Evolutionary conservation across 2,113 vertebrate genomes (phyloP), one percentile per base, ranked within the genome.

Genomic region (Quiscalus mexicanus): DNA sequence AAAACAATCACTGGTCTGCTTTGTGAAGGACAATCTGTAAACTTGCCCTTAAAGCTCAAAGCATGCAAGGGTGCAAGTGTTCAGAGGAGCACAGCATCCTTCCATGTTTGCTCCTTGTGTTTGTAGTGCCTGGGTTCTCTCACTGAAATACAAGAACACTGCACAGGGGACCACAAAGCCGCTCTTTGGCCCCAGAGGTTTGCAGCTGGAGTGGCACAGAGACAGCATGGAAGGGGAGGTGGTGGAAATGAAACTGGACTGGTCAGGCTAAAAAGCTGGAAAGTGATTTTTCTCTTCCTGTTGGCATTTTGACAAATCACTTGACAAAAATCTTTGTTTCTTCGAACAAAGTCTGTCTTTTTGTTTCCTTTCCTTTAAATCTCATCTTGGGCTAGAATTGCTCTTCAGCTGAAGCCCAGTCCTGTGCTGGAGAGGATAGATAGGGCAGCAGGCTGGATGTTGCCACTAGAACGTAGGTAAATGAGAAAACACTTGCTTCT

Each of bases 401-500:
- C 85, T 88, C 56, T 86, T 94, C 71, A 44, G 55, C 71, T 88
- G 95, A 67, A 71, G 25, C 1, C 4, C 68, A 27, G 28, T 63
- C 68, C 60, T 80, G 64, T 55, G 64, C 75, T 73, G 73, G 31
- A 53, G 65, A 65, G 84, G 53, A 91, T 4, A 86, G 93, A 84
- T 39, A 92, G 67, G 60, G 65, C 50, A 83, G 71, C 31, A 37
- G 79, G 53, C 80, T 78, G 47, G 49, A 68, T 84, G 73, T 37
- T 94, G 18, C 94, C 74, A 58, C 81, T 78, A 85, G 89, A 65
- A 45, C 7, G 31, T 27, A 95, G 97, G 97, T 98, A 91, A 90
- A 95, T 80, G 90, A 82, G 97, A 96, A 98, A 96, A 95, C 94
- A 96, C 81, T 97, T 94, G 97, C 97, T 93, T 95, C 97, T 97